Evolutionary conservation across 2,797 vertebrate genomes (phyloP).

Genomic region (Luscinia luscinia): DNA sequence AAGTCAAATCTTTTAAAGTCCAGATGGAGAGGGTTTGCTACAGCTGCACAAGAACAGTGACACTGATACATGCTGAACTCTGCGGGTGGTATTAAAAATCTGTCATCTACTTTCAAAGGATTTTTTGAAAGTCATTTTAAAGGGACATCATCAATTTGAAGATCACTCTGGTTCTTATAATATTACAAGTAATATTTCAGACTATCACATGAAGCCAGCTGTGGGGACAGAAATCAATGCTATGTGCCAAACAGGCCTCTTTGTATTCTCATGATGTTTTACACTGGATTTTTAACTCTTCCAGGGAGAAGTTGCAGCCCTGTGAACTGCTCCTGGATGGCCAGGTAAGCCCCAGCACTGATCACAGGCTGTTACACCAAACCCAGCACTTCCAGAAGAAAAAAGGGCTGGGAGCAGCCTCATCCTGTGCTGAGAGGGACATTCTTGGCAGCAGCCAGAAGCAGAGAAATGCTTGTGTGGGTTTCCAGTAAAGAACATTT

Average conservation of each 20-base stretch:
- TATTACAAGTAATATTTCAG: constrained; percentile 34
- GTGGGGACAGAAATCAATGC: background rate
- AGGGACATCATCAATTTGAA: constrained; percentile 13
- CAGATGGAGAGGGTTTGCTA: constrained; percentile 66
- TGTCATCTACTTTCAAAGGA: constrained; percentile 22
- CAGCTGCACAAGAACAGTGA: constrained; percentile 52
- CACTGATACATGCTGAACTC: constrained; percentile 56
- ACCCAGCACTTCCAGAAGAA: background rate
- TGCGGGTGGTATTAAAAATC: constrained; percentile 25
- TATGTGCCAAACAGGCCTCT: background rate
- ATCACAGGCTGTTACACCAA: background rate
- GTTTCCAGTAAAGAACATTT: background rate
- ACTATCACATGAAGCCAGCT: background rate
- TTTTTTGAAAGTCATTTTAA: constrained; percentile 40
- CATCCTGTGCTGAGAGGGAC: background rate
- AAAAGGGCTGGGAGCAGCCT: background rate
- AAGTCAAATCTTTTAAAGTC: constrained; percentile 67
- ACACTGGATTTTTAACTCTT: background rate
- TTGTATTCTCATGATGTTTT: background rate
- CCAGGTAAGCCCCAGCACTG: background rate
- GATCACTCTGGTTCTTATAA: background rate
- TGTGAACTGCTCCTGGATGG: background rate
- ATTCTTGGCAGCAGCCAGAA: background rate
- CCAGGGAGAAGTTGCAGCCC: background rate
- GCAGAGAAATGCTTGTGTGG: background rate